Evolutionary conservation across 64 coral and sea anemone species (phyloP).

Genomic region (Exaiptasia diaphana): DNA sequence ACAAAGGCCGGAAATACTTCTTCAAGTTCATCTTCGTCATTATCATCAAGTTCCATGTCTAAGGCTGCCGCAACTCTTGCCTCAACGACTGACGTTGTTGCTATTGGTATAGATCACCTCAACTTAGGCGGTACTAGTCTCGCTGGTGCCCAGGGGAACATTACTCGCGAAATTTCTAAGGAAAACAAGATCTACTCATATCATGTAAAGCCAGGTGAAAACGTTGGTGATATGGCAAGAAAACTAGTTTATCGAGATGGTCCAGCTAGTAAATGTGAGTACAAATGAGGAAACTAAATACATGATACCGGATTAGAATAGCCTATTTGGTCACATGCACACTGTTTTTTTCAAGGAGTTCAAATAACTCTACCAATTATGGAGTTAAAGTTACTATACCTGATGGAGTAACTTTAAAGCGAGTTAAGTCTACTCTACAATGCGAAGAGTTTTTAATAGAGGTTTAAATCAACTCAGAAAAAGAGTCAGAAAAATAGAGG

Average conservation of each 20-base stretch:
- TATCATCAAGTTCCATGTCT: not conserved
- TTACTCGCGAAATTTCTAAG: not conserved
- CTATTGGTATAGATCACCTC: not conserved
- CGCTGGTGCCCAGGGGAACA: not conserved
- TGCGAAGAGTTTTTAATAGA: no score
- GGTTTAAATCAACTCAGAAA: no score
- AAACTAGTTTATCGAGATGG: conserved; percentile 33
- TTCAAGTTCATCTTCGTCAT: not conserved
- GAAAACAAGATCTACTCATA: not conserved
- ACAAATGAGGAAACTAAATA: no score
- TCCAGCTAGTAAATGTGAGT: conserved; percentile 42
- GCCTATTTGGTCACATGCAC: no score
- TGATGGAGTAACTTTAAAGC: no score
- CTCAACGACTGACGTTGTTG: not conserved
- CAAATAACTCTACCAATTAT: no score
- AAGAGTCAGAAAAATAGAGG: no score
- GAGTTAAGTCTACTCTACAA: no score
- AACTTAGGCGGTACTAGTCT: not conserved
- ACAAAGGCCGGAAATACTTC: no score
- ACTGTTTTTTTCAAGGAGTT: no score
- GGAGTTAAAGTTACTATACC: no score
- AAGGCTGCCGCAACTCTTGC: not conserved
- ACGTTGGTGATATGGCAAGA: conserved; percentile 17
- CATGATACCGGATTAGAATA: no score
- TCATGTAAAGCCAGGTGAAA: conserved; percentile 25